Base-by-base conservation (phyloP, 2,888 invertebrate genomes). In the Smittia aterrima region DNA sequence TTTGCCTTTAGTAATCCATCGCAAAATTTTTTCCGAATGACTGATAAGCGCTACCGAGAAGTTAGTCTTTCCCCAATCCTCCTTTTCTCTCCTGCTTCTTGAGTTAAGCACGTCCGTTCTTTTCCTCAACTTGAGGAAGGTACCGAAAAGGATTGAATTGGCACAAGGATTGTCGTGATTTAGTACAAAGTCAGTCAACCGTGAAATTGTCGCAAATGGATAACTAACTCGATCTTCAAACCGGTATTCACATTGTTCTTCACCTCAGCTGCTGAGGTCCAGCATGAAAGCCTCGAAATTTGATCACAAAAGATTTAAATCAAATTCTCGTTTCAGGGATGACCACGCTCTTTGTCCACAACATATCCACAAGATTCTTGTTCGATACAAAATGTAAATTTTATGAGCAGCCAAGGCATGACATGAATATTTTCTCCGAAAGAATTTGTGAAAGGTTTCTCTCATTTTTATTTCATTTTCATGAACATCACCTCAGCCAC, bases 11-110 rank as follows among this genome's bases (percentile, higher is more conserved):
- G 22, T 68, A 68, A 70, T 70, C 32, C 54, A 70, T 53, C 53
- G 54, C 27, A 70, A 70, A 70, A n/a, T n/a, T n/a, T n/a, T 70
- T 70, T 54, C 25, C 54, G 25, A 54, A 32, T 54, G 53, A 70
- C 27, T 70, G 53, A 54, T 32, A 24, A 54, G 68, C 40, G 66
- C 41, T 41, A n/a, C 7, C 68, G 24, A 68, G 38, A 58, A 58
- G 58, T 58, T 58, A 18, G 58, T 47, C 16, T 47, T 11, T 16
- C 4, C 32, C n/a, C n/a, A n/a, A n/a, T n/a, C n/a, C n/a, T n/a
- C n/a, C 32, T 6, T 32, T 32, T 32, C 32, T 32, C 3, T 32
- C 32, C 32, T 32, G 4, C 32, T 3, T 9, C 32, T 32, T 32
- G 4, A 32, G 32, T 32, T 32, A 32, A 32, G 32, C 32, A 32